Evolutionary conservation across 2,113 vertebrate species (phyloP).

Genomic region (Pseudopipra pipra): DNA sequence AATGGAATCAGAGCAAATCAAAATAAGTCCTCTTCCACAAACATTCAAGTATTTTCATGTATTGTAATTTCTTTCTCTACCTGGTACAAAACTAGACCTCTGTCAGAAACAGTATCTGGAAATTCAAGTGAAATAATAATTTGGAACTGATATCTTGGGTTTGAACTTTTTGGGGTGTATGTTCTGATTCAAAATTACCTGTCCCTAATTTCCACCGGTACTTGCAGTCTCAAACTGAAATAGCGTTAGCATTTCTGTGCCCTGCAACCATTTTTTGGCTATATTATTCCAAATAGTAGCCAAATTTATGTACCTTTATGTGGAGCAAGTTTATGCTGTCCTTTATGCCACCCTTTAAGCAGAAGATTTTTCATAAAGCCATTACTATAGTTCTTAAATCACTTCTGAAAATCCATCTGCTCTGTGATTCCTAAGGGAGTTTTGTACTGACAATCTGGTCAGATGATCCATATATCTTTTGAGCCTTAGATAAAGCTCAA

Average conservation of each 20-base stretch:
- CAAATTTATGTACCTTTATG: not conserved
- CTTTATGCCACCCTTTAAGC: not conserved
- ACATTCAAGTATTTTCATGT: not conserved
- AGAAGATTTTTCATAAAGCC: not conserved
- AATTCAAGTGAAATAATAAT: not conserved
- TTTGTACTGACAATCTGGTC: not conserved
- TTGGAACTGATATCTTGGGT: not conserved
- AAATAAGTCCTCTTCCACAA: not conserved
- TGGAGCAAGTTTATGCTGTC: not conserved
- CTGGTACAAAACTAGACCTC: not conserved
- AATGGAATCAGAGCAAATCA: not conserved
- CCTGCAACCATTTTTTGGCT: not conserved
- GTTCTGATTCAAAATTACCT: not conserved
- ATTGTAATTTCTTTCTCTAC: not conserved
- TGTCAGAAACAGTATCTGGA: not conserved
- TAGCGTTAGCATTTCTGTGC: accelerated
- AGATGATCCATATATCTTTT: not conserved
- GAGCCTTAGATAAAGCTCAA: not conserved
- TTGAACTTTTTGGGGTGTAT: not conserved
- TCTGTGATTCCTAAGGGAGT: not conserved
- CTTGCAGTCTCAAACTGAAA: not conserved
- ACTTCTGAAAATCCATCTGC: not conserved
- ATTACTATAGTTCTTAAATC: not conserved
- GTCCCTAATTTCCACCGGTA: not conserved
- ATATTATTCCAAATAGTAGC: not conserved